These are phyloP conservation scores for Megaustenia siamemsis DNA, from an alignment of 2,888 invertebrate genomes.

Conservation along the genomic window DNA sequence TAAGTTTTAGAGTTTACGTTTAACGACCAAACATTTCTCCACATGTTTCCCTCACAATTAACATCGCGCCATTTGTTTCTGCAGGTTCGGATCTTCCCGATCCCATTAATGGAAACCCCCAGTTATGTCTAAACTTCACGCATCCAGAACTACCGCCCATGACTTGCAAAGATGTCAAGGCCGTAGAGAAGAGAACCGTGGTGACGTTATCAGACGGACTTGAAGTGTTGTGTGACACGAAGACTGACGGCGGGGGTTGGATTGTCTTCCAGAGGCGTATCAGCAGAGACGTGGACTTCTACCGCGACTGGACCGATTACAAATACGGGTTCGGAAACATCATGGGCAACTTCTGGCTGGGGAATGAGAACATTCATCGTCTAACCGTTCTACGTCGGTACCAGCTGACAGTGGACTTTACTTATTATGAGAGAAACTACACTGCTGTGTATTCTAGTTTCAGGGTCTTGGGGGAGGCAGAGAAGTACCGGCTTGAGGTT, in stretches of 20 bases:
- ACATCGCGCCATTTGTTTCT: no score
- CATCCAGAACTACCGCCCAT: background rate
- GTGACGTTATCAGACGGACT: background rate
- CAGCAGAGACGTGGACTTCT: constrained; percentile 22
- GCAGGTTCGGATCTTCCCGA: no score
- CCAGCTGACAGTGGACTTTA: constrained; percentile 32
- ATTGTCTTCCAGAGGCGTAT: constrained; percentile 23
- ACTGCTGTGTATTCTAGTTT: constrained; percentile 26
- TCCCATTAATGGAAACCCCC: background rate
- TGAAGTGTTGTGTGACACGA: constrained; percentile 37
- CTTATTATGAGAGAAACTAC: background rate
- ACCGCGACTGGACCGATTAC: constrained; percentile 34
- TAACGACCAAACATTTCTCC: no score
- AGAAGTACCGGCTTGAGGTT: constrained; percentile 72
- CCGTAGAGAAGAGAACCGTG: background rate
- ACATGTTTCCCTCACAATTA: no score
- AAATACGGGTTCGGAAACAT: constrained; percentile 33
- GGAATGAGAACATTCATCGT: constrained; percentile 38
- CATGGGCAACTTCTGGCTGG: constrained; percentile 28
- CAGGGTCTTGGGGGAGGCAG: constrained; percentile 65
- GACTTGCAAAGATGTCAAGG: constrained; percentile 13
- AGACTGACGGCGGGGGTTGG: constrained; percentile 41
- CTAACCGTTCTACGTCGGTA: constrained; percentile 17
- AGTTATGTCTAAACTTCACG: background rate
- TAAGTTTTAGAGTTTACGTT: no score